A percentile compares a stretch with the other conserved stretches of the same genome.
Evolutionary conservation across 1,140 invertebrate genomes (phyloP).

Genomic region (Stenopsyche tienmushanensis): DNA sequence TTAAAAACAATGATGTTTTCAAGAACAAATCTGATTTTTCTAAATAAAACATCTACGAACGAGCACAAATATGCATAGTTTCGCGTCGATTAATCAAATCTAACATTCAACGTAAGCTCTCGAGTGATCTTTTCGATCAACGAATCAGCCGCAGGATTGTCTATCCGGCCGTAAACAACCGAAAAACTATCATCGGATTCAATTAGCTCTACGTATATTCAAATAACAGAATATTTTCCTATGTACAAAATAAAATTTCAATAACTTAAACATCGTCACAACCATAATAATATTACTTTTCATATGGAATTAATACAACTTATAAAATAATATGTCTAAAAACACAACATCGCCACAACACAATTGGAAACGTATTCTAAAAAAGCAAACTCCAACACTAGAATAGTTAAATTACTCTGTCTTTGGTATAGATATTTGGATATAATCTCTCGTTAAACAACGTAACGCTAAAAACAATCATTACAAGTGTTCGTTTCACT

Average conservation of each 20-base stretch:
- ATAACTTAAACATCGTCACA: slow-evolving; percentile 14
- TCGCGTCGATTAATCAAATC: not conserved
- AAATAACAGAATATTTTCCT: slow-evolving; percentile 11
- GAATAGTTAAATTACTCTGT: not conserved
- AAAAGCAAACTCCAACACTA: not conserved
- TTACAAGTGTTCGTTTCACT: not conserved
- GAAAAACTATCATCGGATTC: not conserved
- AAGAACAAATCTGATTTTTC: too few relatives aligned
- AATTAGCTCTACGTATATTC: slow-evolving; percentile 7
- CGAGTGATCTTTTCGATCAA: not conserved
- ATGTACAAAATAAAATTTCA: slow-evolving; percentile 2
- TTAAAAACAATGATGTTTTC: too few relatives aligned
- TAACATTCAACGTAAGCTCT: not conserved
- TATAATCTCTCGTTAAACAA: not conserved
- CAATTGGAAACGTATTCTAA: not conserved
- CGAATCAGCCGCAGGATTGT: not conserved
- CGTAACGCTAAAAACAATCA: not conserved
- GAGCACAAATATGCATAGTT: too few relatives aligned
- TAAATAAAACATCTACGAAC: too few relatives aligned
- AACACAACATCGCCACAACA: not conserved
- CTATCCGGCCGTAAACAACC: not conserved
- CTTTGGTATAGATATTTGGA: not conserved
- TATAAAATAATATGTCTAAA: not conserved
- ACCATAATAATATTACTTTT: slow-evolving; percentile 25
- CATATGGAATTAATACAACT: slow-evolving; percentile 15